phyloP scores from a whole-genome alignment of 2,113 vertebrate species.

The Orthonyx spaldingii region DNA sequence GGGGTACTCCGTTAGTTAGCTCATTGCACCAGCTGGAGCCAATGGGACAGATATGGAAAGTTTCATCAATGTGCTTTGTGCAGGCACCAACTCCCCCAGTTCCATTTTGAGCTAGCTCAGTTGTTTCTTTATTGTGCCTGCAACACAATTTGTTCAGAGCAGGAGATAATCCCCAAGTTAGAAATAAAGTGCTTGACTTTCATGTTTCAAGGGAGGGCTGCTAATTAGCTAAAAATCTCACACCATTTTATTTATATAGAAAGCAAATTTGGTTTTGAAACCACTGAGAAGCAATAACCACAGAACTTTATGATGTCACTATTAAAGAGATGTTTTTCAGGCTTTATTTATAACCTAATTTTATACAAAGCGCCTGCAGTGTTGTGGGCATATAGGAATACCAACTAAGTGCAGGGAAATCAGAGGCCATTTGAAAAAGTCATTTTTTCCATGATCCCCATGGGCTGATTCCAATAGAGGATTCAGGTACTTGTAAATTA shows the following conservation, averaged over 20 bases:
- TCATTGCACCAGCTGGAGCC: background rate
- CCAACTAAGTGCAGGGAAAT: background rate
- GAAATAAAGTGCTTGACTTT: constrained; percentile 27
- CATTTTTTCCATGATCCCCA: background rate
- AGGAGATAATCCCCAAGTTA: constrained; percentile 17
- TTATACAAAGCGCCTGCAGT: background rate
- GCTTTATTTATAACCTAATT: constrained; percentile 24
- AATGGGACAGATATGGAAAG: background rate
- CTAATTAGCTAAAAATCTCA: constrained; percentile 49
- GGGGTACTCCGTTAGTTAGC: background rate
- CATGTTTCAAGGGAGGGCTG: constrained; percentile 13
- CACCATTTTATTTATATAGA: constrained; percentile 35
- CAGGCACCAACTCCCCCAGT: background rate
- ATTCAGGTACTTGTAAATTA: background rate
- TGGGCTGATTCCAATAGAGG: background rate
- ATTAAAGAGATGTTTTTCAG: background rate
- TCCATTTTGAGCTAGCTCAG: background rate
- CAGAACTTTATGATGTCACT: constrained; percentile 20
- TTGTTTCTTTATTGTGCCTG: constrained; percentile 10
- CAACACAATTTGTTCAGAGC: background rate
- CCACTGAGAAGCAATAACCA: constrained; percentile 24
- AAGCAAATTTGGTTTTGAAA: constrained; percentile 42
- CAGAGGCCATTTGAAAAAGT: background rate
- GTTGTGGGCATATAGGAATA: background rate
- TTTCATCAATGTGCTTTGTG: background rate